These are phyloP conservation scores for Sander lucioperca DNA, from an alignment of 2,113 vertebrate species.

Conservation along the genomic window DNA sequence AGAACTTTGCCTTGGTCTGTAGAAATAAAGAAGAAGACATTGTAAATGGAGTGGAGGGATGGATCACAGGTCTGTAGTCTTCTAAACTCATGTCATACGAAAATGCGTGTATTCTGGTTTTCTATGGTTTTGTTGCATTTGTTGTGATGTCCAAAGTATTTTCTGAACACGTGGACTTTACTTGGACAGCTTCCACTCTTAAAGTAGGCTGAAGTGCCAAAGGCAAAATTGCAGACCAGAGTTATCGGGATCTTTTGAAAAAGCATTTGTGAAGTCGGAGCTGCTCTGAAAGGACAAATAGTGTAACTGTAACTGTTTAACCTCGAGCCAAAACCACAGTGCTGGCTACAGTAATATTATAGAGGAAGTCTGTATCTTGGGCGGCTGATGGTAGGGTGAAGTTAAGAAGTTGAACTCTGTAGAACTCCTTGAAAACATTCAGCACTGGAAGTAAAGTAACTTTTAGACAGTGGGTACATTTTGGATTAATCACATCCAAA, in stretches of 20 bases:
- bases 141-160: not conserved
- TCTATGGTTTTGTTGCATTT: not conserved
- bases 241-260: slow-evolving; percentile 1
- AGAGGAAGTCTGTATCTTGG: not conserved
- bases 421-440: not conserved
- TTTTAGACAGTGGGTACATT: not conserved
- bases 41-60: not conserved
- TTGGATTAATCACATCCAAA: not conserved
- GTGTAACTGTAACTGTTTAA: slow-evolving; percentile 2
- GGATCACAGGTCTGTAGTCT: not conserved
- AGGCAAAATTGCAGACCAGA: not conserved
- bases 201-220: not conserved
- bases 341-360: not conserved
- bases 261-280: slow-evolving; percentile 1
- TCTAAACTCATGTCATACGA: not conserved
- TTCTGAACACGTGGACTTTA: slow-evolving; percentile 2
- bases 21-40: slow-evolving; percentile 7
- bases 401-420: not conserved
- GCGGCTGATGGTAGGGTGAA: not conserved
- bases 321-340: not conserved
- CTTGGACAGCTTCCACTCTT: slow-evolving; percentile 35
- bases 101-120: not conserved
- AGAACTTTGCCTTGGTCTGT: slow-evolving; percentile 87
- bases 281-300: not conserved
- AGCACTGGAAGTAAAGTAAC: not conserved